phyloP scores from a whole-genome alignment of 2,888 invertebrate species.

The Cheilosia grossa region DNA sequence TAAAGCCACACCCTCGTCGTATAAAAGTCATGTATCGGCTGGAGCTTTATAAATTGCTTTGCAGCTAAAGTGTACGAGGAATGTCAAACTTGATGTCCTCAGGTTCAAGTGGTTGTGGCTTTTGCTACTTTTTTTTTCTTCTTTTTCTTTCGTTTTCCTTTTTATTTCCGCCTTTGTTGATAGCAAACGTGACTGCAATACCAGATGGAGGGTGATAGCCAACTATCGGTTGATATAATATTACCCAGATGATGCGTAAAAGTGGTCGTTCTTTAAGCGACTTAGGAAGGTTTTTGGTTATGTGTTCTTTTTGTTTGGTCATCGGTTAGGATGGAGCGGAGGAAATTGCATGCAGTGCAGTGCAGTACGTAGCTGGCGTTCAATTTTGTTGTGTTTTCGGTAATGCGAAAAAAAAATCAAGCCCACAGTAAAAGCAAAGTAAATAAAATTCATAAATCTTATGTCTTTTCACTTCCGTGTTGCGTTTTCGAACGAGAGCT shows the following conservation, averaged over 20 bases:
- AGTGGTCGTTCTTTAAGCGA: neutral
- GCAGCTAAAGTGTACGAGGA: neutral
- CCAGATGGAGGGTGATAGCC: neutral
- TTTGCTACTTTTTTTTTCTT: neutral
- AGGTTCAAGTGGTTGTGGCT: neutral
- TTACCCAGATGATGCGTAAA: neutral
- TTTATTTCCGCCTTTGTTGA: constrained; percentile 11
- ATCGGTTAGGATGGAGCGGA: too few species aligned
- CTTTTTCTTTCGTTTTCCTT: neutral
- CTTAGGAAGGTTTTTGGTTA: neutral
- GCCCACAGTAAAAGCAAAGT: too few species aligned
- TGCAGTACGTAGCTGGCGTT: too few species aligned
- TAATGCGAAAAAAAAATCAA: too few species aligned
- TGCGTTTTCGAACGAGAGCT: too few species aligned
- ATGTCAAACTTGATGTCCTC: neutral
- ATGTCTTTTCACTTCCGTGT: too few species aligned
- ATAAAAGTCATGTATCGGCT: neutral
- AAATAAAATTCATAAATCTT: too few species aligned
- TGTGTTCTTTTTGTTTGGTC: neutral
- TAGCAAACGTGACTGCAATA: constrained; percentile 22
- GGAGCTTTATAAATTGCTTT: constrained; percentile 3
- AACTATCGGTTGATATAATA: neutral
- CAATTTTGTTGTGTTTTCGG: too few species aligned
- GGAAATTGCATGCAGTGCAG: too few species aligned
- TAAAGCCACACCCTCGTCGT: constrained; percentile 13